Evolutionary conservation across 1,140 invertebrate species (phyloP).

Genomic region (Riptortus pedestris): DNA sequence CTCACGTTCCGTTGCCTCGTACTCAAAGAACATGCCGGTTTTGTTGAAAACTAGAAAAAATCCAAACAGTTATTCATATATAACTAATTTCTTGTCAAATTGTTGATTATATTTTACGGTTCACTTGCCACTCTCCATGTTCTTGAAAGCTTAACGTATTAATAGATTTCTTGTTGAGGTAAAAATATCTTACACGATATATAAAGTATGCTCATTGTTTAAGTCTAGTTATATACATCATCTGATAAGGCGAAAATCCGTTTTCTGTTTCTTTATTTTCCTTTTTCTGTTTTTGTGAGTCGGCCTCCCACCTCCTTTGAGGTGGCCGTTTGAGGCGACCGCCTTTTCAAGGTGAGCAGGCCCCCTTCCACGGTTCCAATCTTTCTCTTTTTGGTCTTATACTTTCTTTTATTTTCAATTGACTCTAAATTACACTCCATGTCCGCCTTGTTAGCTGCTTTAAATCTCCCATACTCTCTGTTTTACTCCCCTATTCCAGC

Average conservation of each 20-base stretch:
- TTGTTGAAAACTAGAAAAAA: too few species aligned
- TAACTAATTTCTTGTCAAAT: too few species aligned
- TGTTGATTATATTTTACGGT: too few species aligned
- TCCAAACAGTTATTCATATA: too few species aligned
- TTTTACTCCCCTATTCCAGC: neutral
- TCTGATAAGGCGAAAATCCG: too few species aligned
- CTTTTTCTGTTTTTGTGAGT: neutral
- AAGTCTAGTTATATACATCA: neutral
- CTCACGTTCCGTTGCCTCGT: too few species aligned
- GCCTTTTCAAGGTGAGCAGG: conserved; percentile 8
- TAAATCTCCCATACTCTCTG: neutral
- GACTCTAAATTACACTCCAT: conserved; percentile 1
- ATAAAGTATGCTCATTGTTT: too few species aligned
- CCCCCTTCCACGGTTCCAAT: neutral
- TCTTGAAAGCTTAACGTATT: too few species aligned
- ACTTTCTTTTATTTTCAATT: neutral
- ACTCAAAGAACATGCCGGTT: too few species aligned
- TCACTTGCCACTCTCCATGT: too few species aligned
- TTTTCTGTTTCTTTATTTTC: neutral
- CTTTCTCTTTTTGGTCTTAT: neutral
- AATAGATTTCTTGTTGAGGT: too few species aligned
- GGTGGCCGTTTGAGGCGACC: neutral
- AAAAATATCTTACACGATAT: too few species aligned
- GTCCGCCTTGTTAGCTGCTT: neutral
- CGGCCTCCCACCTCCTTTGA: neutral